A percentile compares a stretch with the other conserved stretches of the same genome.
Conservation (phyloP, 64 coral and sea anemone species). For the Pocillopora verrucosa region DNA sequence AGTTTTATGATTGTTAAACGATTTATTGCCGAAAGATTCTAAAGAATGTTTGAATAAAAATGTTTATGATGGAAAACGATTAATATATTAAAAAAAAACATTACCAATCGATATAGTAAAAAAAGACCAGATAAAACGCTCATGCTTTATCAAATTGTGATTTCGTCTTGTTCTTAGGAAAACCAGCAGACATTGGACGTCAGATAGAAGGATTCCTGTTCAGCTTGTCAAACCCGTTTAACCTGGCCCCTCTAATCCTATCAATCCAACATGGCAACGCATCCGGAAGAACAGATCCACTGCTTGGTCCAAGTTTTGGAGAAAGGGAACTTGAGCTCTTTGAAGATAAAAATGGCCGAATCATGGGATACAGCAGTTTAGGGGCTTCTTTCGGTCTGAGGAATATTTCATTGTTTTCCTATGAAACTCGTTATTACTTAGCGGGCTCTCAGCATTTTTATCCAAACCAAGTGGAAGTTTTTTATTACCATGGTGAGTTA, state of each 20-base stretch:
- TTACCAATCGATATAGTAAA: no score
- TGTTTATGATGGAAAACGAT: no score
- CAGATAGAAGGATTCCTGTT: slow-evolving; percentile 45
- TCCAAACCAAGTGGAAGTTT: slow-evolving; percentile 52
- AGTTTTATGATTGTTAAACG: no score
- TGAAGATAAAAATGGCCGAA: slow-evolving; percentile 18
- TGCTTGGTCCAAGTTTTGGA: slow-evolving; percentile 53
- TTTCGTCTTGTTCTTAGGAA: not conserved
- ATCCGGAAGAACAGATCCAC: slow-evolving; percentile 7
- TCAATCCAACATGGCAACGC: slow-evolving; percentile 4
- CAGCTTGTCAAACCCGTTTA: slow-evolving; percentile 14
- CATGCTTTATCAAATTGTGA: no score
- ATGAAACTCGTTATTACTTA: slow-evolving; percentile 1
- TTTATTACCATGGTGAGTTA: slow-evolving; percentile 44
- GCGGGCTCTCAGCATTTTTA: slow-evolving; percentile 24
- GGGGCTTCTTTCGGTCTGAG: slow-evolving; percentile 3
- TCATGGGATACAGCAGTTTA: slow-evolving; percentile 3
- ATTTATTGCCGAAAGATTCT: no score
- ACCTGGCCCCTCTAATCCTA: not conserved
- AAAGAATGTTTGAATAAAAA: no score
- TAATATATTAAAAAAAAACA: no score
- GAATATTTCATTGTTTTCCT: not conserved
- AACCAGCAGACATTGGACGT: not conserved
- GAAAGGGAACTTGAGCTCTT: slow-evolving; percentile 29
- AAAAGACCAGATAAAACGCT: no score